phyloP scores from a whole-genome alignment of 1,140 invertebrate species.

The Penaeus japonicus region DNA sequence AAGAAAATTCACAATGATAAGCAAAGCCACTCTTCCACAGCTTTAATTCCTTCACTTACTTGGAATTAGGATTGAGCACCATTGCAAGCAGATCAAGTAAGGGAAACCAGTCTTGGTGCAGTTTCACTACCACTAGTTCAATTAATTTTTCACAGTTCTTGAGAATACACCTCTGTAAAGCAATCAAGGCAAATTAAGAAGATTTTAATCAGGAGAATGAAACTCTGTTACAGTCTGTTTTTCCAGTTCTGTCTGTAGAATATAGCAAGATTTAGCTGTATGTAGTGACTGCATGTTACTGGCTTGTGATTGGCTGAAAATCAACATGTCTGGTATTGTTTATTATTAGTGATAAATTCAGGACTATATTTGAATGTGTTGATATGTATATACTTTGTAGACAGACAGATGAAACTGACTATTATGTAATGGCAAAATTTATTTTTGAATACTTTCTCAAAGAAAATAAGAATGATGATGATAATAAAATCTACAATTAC shows the following conservation, averaged over 20 bases:
- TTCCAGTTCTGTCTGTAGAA: too few species aligned
- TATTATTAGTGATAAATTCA: too few species aligned
- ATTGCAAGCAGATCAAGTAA: conserved; percentile 91
- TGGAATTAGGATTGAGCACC: conserved; percentile 91
- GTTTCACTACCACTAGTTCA: conserved; percentile 88
- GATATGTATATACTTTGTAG: too few species aligned
- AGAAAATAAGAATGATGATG: background rate
- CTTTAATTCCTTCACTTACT: conserved; percentile 68
- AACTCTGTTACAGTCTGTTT: too few species aligned
- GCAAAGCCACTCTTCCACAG: background rate
- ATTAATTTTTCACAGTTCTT: conserved; percentile 91
- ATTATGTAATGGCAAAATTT: background rate
- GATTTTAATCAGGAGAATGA: background rate
- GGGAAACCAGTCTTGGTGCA: conserved; percentile 92
- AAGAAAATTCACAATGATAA: background rate
- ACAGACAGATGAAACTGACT: too few species aligned
- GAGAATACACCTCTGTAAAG: conserved; percentile 80
- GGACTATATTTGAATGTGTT: background rate
- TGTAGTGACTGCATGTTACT: too few species aligned
- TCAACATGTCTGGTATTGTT: too few species aligned
- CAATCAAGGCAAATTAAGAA: background rate
- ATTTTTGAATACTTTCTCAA: background rate
- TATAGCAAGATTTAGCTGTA: too few species aligned
- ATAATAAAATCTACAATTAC: background rate
- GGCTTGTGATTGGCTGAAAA: too few species aligned